phyloP scores from a whole-genome alignment of 2,113 vertebrate species.

The Formicarius rufipectus region DNA sequence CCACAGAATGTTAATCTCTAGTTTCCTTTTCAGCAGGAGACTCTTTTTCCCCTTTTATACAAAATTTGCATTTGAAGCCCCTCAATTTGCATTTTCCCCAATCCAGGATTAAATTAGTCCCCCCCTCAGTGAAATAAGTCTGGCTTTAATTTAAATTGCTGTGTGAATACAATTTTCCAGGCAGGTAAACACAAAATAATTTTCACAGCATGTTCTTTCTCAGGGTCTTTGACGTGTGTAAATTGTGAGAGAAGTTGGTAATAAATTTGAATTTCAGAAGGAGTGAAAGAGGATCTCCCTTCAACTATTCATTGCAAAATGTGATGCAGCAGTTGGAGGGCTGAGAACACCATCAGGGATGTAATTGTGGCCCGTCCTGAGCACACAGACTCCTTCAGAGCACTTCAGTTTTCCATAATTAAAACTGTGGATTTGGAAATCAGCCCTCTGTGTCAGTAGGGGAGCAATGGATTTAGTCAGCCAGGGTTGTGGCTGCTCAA shows the following conservation, averaged over 20 bases:
- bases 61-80: slow-evolving; percentile 78
- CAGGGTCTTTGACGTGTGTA: slow-evolving; percentile 9
- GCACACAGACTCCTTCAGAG: slow-evolving; percentile 4
- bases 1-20: slow-evolving; percentile 64
- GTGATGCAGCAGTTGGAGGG: not conserved
- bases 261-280: slow-evolving; percentile 45
- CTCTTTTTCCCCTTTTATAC: slow-evolving; percentile 55
- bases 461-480: slow-evolving; percentile 52
- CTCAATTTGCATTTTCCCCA: slow-evolving; percentile 74
- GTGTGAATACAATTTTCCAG: slow-evolving; percentile 76
- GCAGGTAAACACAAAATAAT: slow-evolving; percentile 75
- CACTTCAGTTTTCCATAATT: slow-evolving; percentile 49
- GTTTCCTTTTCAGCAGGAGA: slow-evolving; percentile 68
- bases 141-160: slow-evolving; percentile 75
- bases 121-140: slow-evolving; percentile 31
- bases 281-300: slow-evolving; percentile 39
- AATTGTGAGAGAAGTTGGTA: slow-evolving; percentile 11
- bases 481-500: not conserved
- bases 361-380: not conserved
- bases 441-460: slow-evolving; percentile 45
- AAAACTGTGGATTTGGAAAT: slow-evolving; percentile 38
- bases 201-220: slow-evolving; percentile 66
- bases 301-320: not conserved
- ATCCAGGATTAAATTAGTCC: slow-evolving; percentile 52
- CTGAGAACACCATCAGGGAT: slow-evolving; percentile 14